phyloP scores from a whole-genome alignment of 1,140 invertebrate genomes.

The Apis cerana region DNA sequence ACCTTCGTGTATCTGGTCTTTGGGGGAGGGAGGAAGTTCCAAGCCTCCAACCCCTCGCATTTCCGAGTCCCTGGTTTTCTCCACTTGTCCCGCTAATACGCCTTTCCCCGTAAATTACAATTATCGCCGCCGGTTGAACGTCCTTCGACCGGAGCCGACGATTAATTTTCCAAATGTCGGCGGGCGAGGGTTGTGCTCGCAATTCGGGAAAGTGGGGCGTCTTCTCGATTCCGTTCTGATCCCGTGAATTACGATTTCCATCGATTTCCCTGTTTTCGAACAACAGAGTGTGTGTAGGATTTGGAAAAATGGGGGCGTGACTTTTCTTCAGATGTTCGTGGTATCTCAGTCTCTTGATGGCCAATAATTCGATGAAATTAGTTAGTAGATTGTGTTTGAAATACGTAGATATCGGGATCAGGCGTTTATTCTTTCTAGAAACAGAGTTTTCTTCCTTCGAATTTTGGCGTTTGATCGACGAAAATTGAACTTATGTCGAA shows the following conservation, averaged over 20 bases:
- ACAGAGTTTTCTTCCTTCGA: too few species aligned
- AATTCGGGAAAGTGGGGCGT: background rate
- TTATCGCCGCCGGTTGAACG: background rate
- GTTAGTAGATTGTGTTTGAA: too few species aligned
- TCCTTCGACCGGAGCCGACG: slow-evolving; percentile 1
- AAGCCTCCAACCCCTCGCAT: background rate
- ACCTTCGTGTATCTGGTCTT: slow-evolving; percentile 57
- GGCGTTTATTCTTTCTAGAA: too few species aligned
- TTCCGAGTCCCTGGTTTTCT: background rate
- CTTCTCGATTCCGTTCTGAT: background rate
- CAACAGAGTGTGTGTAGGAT: background rate
- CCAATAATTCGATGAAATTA: too few species aligned
- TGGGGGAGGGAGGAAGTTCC: slow-evolving; percentile 34
- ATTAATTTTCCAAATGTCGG: slow-evolving; percentile 15
- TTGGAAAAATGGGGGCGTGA: background rate
- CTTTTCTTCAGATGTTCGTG: background rate
- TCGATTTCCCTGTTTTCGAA: background rate
- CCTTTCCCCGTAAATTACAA: slow-evolving; percentile 29
- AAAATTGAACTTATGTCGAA: too few species aligned
- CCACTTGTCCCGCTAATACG: background rate
- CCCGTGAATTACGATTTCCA: background rate
- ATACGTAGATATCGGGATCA: too few species aligned
- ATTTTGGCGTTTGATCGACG: too few species aligned
- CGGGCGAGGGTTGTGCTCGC: background rate
- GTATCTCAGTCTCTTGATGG: too few species aligned